Conservation (phyloP, 2,888 invertebrate species). For the Hecatera dysodea region DNA sequence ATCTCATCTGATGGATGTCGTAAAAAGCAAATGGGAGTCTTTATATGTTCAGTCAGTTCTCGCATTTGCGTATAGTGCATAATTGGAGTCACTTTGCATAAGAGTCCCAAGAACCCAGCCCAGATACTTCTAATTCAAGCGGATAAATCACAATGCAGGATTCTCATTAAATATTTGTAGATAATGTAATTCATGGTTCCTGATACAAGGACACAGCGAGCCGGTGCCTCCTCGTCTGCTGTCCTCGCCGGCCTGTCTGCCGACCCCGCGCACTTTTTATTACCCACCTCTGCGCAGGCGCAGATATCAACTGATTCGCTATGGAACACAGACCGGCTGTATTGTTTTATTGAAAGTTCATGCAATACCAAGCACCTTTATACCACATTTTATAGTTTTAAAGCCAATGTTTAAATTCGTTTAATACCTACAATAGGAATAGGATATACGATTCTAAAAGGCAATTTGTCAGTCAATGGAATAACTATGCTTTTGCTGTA, state of each 20-base stretch:
- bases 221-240: slow-evolving; percentile 65
- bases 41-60: neutral
- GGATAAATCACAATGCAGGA: neutral
- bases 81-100: neutral
- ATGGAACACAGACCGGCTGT: slow-evolving; percentile 47
- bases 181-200: neutral
- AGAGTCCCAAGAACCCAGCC: neutral
- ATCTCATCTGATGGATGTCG: neutral
- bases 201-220: slow-evolving; percentile 24
- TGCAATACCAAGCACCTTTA: slow-evolving; percentile 20
- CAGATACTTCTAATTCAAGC: neutral
- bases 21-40: neutral
- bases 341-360: slow-evolving; percentile 53
- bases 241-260: slow-evolving; percentile 65
- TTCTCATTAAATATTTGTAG: neutral
- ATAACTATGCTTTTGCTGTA: neutral
- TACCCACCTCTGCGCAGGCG: slow-evolving; percentile 37
- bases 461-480: neutral
- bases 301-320: slow-evolving; percentile 60
- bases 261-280: slow-evolving; percentile 54
- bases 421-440: neutral
- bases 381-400: neutral
- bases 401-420: neutral
- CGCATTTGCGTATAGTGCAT: neutral
- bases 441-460: neutral